Percentiles rank a stretch among this genome's conserved stretches.
phyloP scores from a whole-genome alignment of 1,140 invertebrate species.

The Drosophila asahinai region DNA sequence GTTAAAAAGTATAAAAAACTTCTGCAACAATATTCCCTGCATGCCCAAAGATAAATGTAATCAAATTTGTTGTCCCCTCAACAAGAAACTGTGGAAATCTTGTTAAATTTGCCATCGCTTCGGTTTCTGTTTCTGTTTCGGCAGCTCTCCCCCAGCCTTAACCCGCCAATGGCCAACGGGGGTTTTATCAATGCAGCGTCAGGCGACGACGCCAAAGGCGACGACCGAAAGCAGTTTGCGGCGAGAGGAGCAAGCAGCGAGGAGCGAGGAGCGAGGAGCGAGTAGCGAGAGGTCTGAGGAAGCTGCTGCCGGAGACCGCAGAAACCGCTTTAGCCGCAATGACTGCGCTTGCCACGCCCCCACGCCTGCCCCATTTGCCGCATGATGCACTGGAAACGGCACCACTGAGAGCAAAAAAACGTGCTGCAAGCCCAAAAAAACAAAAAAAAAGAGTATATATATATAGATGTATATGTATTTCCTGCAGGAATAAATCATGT shows the following conservation, averaged over 20 bases:
- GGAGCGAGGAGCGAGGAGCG: background rate
- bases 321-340: constrained; percentile 61
- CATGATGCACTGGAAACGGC: constrained; percentile 30
- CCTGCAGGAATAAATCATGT: constrained; percentile 24
- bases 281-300: constrained; percentile 4
- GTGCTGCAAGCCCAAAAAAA: constrained; percentile 3
- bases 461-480: background rate
- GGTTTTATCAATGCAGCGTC: constrained; percentile 55
- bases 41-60: constrained; percentile 24
- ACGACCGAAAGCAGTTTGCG: constrained; percentile 54
- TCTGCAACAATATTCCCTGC: background rate
- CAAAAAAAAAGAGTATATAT: background rate
- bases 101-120: constrained; percentile 34
- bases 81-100: constrained; percentile 36
- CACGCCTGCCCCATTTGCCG: constrained; percentile 20
- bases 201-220: constrained; percentile 45
- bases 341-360: constrained; percentile 61
- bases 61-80: constrained; percentile 31
- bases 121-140: constrained; percentile 7
- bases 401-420: constrained; percentile 19
- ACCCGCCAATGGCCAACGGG: constrained; percentile 1
- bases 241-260: background rate
- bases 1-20: background rate
- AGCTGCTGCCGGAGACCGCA: constrained; percentile 43
- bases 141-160: background rate